Evolutionary conservation across 2,113 vertebrate genomes (phyloP).

Genomic region (Noctilio leporinus): DNA sequence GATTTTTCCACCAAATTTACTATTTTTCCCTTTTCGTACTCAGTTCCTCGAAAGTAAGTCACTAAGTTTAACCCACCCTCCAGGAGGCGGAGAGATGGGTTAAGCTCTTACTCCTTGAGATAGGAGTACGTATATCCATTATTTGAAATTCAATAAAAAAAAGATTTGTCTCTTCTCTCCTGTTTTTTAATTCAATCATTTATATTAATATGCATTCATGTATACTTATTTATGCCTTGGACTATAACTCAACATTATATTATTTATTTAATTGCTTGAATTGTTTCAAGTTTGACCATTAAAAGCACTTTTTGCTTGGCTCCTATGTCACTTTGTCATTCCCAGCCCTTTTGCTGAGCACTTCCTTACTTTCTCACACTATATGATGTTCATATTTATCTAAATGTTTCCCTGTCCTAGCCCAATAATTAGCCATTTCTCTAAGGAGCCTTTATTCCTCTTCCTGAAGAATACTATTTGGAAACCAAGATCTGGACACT

Average conservation of each 20-base stretch:
- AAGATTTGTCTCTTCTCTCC: neutral
- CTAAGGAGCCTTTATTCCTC: neutral
- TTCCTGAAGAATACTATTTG: neutral
- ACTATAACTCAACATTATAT: neutral
- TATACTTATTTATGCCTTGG: conserved; percentile 22
- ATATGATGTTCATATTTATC: neutral
- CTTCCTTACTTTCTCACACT: neutral
- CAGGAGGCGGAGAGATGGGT: accelerated
- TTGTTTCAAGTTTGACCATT: neutral
- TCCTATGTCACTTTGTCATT: neutral
- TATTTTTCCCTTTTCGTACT: neutral
- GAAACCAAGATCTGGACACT: neutral
- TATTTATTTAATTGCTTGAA: neutral
- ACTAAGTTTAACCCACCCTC: neutral
- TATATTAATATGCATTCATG: neutral
- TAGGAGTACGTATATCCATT: neutral
- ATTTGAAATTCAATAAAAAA: neutral
- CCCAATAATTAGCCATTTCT: neutral
- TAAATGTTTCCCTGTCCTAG: neutral
- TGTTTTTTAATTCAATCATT: neutral
- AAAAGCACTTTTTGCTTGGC: neutral
- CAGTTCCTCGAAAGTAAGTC: neutral
- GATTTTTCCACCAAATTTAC: neutral
- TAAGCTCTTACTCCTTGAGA: neutral
- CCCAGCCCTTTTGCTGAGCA: neutral